These are phyloP conservation scores for Platycercus adscitus DNA, from an alignment of 2,113 vertebrate species.

Conservation along the genomic window DNA sequence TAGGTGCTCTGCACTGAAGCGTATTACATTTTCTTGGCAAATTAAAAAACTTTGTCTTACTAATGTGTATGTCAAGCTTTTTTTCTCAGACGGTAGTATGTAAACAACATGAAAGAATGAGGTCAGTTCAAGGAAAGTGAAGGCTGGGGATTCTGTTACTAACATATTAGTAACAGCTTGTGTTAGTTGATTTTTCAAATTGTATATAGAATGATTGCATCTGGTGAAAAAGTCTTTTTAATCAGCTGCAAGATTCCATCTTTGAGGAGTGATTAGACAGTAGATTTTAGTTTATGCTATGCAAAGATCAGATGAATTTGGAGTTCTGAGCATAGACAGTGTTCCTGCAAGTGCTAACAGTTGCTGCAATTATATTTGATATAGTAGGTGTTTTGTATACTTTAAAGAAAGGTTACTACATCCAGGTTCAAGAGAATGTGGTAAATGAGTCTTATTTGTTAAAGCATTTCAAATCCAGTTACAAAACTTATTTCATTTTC, in stretches of 20 bases:
- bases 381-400: background rate
- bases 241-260: background rate
- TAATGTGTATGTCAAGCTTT: background rate
- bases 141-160: background rate
- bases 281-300: background rate
- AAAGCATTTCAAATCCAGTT: background rate
- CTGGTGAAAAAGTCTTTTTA: background rate
- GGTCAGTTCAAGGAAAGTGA: background rate
- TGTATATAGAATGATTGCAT: background rate
- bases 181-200: background rate
- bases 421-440: background rate
- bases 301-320: background rate
- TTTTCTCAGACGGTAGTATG: background rate
- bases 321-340: background rate
- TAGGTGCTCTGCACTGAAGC: background rate
- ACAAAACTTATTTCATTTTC: background rate
- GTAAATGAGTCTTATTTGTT: background rate
- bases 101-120: conserved; percentile 33
- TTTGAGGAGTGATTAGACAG: background rate
- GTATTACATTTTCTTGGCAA: background rate
- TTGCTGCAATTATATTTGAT: background rate
- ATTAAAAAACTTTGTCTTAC: background rate
- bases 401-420: background rate
- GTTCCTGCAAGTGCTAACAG: background rate
- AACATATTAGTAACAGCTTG: background rate